Evolutionary conservation across 2,797 vertebrate species (phyloP).

Genomic region (Poliocrania exsul): DNA sequence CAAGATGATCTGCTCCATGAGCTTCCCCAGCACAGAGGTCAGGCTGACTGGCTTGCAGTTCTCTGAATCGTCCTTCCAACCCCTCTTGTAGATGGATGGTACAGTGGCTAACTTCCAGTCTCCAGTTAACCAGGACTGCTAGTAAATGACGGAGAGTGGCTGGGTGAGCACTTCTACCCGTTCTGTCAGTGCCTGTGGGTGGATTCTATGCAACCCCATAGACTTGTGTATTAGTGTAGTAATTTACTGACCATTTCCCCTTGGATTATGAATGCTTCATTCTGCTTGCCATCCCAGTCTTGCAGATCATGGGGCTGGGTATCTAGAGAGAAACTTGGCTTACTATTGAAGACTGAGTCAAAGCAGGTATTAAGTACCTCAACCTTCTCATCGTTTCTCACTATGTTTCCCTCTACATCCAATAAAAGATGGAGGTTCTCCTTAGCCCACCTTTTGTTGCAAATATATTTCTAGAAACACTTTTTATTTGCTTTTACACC

Average conservation of each 20-base stretch:
- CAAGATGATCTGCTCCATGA: not conserved
- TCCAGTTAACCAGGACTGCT: not conserved
- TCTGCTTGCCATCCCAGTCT: not conserved
- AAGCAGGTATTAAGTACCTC: not conserved
- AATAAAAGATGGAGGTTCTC: not conserved
- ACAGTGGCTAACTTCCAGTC: not conserved
- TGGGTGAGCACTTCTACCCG: not conserved
- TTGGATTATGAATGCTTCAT: not conserved
- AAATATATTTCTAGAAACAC: not conserved
- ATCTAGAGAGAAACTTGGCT: not conserved
- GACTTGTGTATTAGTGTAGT: not conserved
- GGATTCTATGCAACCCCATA: not conserved
- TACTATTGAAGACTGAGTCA: fast-evolving
- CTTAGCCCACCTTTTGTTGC: not conserved
- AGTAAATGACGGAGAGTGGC: not conserved
- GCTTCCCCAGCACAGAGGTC: not conserved
- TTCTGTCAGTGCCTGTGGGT: not conserved
- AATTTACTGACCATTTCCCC: fast-evolving
- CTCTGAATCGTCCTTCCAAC: not conserved
- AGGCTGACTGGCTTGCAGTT: not conserved
- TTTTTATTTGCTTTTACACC: not conserved
- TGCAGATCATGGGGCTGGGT: not conserved
- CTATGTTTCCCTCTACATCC: not conserved
- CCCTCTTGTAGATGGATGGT: not conserved
- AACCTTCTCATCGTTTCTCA: not conserved